Conservation (phyloP, 2,888 invertebrate genomes). For the Sthenelais limicola region DNA sequence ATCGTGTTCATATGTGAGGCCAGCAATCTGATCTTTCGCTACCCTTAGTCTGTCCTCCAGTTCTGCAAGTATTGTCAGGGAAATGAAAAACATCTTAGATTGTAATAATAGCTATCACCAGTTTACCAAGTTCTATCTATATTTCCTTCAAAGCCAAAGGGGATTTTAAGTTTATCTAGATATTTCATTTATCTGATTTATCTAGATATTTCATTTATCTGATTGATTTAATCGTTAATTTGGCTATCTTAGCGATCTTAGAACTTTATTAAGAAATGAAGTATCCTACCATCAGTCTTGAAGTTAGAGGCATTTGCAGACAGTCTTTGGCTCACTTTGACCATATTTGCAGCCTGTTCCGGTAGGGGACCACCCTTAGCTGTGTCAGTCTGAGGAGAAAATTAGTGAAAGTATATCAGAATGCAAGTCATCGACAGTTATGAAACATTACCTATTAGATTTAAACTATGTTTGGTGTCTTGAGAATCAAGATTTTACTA, state of each 20-base stretch:
- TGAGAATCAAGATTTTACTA: too few species aligned
- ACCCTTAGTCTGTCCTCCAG: conserved; percentile 41
- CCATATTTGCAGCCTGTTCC: neutral
- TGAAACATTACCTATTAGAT: too few species aligned
- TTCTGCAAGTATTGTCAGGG: conserved; percentile 40
- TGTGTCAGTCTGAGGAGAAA: conserved; percentile 19
- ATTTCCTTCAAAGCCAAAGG: too few species aligned
- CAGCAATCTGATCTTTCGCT: conserved; percentile 52
- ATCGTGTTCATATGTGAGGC: conserved; percentile 55
- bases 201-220: too few species aligned
- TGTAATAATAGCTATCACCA: neutral
- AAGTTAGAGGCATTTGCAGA: conserved; percentile 3
- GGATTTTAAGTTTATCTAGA: too few species aligned
- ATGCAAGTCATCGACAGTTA: too few species aligned
- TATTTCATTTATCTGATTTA: too few species aligned
- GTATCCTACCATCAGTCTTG: conserved; percentile 2
- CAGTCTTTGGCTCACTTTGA: neutral
- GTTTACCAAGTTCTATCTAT: too few species aligned
- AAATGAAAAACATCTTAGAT: neutral
- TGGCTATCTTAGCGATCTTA: too few species aligned
- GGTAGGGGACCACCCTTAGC: conserved; percentile 20
- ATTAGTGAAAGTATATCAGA: too few species aligned
- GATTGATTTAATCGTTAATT: too few species aligned
- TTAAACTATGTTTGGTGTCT: too few species aligned
- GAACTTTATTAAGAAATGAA: neutral